phyloP scores from a whole-genome alignment of 2,888 invertebrate species.

The Electrophaes corylata region DNA sequence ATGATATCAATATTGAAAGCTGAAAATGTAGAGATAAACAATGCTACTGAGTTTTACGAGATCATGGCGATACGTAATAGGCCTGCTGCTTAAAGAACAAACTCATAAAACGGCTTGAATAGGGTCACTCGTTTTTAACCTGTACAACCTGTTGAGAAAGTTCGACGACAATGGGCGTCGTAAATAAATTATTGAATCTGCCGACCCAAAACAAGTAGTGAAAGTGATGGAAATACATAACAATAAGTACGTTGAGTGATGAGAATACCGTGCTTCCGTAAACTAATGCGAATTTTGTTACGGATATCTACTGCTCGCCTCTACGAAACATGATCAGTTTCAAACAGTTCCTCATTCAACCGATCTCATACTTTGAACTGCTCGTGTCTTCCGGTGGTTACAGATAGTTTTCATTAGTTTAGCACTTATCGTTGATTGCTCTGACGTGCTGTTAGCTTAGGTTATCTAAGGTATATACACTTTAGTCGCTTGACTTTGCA shows the following conservation, averaged over 20 bases:
- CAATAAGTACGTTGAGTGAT: constrained; percentile 57
- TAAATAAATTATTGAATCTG: not conserved
- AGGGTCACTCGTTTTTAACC: not conserved
- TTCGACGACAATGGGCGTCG: not conserved
- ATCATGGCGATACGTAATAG: not conserved
- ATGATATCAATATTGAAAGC: not conserved
- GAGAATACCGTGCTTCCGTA: constrained; percentile 41
- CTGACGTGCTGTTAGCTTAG: constrained; percentile 52
- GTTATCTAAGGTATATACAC: constrained; percentile 69
- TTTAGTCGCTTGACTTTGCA: constrained; percentile 78
- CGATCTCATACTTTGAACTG: constrained; percentile 38
- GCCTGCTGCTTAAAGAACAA: not conserved
- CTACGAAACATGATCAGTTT: constrained; percentile 29
- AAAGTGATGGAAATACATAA: constrained; percentile 26
- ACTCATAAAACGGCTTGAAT: not conserved
- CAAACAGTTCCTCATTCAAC: constrained; percentile 24
- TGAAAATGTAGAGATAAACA: not conserved
- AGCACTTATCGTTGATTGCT: constrained; percentile 36
- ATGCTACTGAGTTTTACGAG: not conserved
- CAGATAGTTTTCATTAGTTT: constrained; percentile 11
- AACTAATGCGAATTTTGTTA: constrained; percentile 33
- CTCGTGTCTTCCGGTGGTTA: constrained; percentile 19
- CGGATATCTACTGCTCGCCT: constrained; percentile 20
- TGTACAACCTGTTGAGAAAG: not conserved
- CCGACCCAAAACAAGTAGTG: constrained; percentile 22